Conservation (phyloP, 2,888 invertebrate species). For the Eilema caniola region DNA sequence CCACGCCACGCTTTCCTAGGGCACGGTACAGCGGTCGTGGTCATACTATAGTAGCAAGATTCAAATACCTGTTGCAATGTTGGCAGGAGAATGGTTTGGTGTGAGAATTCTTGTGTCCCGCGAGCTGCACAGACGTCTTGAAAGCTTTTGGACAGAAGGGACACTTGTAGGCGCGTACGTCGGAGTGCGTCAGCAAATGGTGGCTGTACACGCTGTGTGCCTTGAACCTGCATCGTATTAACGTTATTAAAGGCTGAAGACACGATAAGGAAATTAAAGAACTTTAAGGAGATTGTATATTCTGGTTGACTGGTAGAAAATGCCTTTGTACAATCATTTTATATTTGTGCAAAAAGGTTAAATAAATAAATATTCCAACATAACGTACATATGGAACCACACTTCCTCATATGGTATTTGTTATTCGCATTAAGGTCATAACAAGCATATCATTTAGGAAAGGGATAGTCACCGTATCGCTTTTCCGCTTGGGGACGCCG, state of each 20-base stretch:
- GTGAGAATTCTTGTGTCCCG: slow-evolving; percentile 93
- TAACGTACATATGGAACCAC: no score
- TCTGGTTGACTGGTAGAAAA: no score
- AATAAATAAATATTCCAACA: no score
- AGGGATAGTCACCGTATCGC: no score
- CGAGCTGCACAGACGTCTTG: slow-evolving; percentile 92
- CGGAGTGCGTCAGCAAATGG: slow-evolving; percentile 91
- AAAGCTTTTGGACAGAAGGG: slow-evolving; percentile 93
- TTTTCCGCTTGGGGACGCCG: no score
- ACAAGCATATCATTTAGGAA: no score
- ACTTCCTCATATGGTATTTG: no score
- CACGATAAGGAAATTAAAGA: neutral
- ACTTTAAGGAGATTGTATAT: slow-evolving; percentile 17
- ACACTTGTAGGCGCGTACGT: slow-evolving; percentile 92
- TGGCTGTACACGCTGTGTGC: slow-evolving; percentile 93
- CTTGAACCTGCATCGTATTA: slow-evolving; percentile 88
- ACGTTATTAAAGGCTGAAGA: neutral
- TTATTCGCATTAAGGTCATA: no score
- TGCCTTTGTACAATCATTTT: no score
- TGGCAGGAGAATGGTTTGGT: slow-evolving; percentile 93
- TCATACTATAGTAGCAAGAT: neutral
- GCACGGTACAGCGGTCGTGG: no score
- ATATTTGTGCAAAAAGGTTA: no score
- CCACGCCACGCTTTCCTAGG: no score
- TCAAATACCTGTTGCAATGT: slow-evolving; percentile 88